A percentile compares a stretch with the other conserved stretches of the same genome.
phyloP scores from a whole-genome alignment of 1,140 invertebrate species.

The Ceratosolen fusciceps region DNA sequence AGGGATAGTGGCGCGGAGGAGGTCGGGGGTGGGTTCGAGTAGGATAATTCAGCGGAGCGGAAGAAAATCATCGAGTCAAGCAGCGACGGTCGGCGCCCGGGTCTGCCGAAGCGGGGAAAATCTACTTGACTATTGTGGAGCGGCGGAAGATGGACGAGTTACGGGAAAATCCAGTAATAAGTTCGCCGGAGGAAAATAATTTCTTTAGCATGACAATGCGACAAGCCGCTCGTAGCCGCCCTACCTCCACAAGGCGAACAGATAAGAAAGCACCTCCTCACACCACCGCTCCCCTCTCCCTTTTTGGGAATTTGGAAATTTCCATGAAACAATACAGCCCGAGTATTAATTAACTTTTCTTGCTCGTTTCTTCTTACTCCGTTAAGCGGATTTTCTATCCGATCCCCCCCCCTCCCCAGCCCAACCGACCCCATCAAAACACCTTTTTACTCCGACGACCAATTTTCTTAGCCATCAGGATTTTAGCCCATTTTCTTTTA shows the following conservation, averaged over 20 bases:
- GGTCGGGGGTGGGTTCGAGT: too few relatives aligned
- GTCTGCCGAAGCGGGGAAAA: conserved; percentile 32
- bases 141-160: background rate
- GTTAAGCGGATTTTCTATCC: conserved; percentile 54
- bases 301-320: conserved; percentile 52
- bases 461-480: too few relatives aligned
- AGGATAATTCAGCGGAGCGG: conserved; percentile 4
- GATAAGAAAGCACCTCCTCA: conserved; percentile 27
- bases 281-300: background rate
- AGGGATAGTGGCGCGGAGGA: background rate
- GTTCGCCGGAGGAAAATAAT: conserved; percentile 53
- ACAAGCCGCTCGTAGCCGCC: conserved; percentile 40
- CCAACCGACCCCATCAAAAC: background rate
- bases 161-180: conserved; percentile 18
- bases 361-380: conserved; percentile 46
- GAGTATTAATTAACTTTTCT: conserved; percentile 64
- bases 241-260: conserved; percentile 13
- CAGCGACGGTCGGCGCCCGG: background rate
- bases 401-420: background rate
- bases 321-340: conserved; percentile 61
- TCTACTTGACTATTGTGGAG: background rate
- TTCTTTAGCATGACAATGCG: conserved; percentile 61
- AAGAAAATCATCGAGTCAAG: conserved; percentile 10
- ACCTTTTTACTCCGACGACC: background rate
- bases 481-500: too few relatives aligned